Evolutionary conservation across 2,888 invertebrate genomes (phyloP), one percentile per base, ranked within the genome.

Genomic region (Penaeus monodon): DNA sequence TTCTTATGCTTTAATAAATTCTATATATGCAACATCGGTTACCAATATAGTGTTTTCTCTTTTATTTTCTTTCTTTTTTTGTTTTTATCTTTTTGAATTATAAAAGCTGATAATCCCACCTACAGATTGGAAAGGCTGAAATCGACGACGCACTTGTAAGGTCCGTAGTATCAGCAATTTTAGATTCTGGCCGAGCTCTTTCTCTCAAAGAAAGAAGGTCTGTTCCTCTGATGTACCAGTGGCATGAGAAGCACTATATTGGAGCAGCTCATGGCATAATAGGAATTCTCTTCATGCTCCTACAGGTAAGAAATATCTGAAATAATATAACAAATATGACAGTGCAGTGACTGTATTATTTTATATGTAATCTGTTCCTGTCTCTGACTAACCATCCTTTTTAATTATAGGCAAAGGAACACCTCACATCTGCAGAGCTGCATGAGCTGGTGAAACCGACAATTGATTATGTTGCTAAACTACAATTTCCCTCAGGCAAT

Each of bases 211-310:
- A 94, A 90, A 93, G 94, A 8, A 38, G 73, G n/a, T 49, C 22
- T 12, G 79, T 94, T 90, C 96, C 97, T 1, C 93, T 98, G 70
- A 94, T 96, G 94, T 98, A 95, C 93, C 94, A 95, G 91, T 98
- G 97, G 97, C 97, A 98, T 93, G 95, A 95, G 68, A 96, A 95
- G 92, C 94, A 95, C 91, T 98, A 98, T 92, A 93, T 97, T 81
- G 98, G 98, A 29, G 97, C 96, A 73, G 98, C 98, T 78, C 98
- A 98, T 93, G 98, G 98, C 33, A 93, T 96, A 90, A 95, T 95
- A 89, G 98, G 98, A 12, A 97, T 98, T 91, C 92, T 97, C 33
- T 96, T 96, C 91, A 93, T 96, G 89, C 92, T 98, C n/a, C 92
- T 98, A 90, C 95, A 96, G 94, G 96, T 96, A 91, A 91, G 92